phyloP scores from a whole-genome alignment of 2,113 vertebrate genomes.

The Chiloscyllium plagiosum region DNA sequence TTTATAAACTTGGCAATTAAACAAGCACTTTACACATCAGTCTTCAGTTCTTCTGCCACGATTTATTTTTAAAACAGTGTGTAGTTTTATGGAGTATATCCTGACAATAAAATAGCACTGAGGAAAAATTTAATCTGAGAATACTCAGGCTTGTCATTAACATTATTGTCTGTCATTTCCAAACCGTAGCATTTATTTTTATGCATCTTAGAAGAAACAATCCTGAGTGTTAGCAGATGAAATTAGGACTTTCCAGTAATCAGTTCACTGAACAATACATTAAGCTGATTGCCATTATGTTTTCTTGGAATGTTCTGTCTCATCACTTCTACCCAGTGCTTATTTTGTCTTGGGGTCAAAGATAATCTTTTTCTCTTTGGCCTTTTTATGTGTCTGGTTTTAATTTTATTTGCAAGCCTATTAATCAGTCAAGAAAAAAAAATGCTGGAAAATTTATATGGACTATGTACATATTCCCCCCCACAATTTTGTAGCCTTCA shows the following conservation, averaged over 20 bases:
- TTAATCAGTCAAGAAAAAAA: not conserved
- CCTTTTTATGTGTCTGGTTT: not conserved
- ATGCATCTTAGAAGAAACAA: not conserved
- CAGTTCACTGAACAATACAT: not conserved
- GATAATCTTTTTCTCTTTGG: not conserved
- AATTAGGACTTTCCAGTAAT: not conserved
- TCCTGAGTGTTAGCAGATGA: not conserved
- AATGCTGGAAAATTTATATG: not conserved
- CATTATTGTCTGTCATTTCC: not conserved
- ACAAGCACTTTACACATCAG: too few species aligned
- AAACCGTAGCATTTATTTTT: not conserved
- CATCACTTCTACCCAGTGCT: not conserved
- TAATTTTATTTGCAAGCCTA: not conserved
- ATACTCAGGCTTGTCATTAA: not conserved
- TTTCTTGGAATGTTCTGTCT: not conserved
- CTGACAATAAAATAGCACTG: not conserved
- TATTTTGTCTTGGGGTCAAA: not conserved
- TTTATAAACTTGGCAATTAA: not conserved
- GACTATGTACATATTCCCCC: too few species aligned
- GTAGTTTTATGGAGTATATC: not conserved
- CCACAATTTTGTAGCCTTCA: not conserved
- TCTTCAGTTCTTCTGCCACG: not conserved
- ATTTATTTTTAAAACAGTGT: not conserved
- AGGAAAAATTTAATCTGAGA: not conserved
- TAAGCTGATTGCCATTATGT: not conserved